Base-by-base conservation (phyloP, 1,140 invertebrate species). In the Homalodisca vitripennis region DNA sequence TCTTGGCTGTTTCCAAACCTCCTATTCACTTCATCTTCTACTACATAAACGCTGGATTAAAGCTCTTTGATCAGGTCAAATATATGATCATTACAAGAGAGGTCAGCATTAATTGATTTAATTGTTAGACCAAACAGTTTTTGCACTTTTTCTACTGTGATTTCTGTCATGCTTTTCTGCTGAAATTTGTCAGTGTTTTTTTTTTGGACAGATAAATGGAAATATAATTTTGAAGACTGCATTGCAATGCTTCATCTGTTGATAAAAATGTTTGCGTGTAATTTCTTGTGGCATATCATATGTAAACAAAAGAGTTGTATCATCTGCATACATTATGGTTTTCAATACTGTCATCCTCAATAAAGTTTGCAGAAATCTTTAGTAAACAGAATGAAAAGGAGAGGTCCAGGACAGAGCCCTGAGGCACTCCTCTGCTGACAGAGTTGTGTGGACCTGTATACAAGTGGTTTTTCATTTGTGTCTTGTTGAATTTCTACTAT, bases 1-100 rank as follows among this genome's bases (percentile, higher is more conserved):
- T 51, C 48, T 51, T 51, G 22, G 48, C 3, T 22, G 48, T 51
- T 51, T 51, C 48, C n/a, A 51, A 22, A 51, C 48, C 48, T 51
- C 48, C 48, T 51, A 51, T 51, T 22, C 48, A 51, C 22, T 51
- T 51, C 48, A 51, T 51, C 48, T 51, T 51, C 22, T 51, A 51
- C 22, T 51, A 51, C 48, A 20, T 51, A 51, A 22, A 51, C 48
- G 14, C 48, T 22, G 22, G 48, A 51, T 51, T 14, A 14, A 51
- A 51, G 48, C 22, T 51, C 22, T 22, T 51, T 51, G n/a, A 3
- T 51, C 48, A 51, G 48, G 48, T 51, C 22, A 22, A 3, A 20
- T 51, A 51, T 51, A 22, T 51, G n/a, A 22, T 51, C 48, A 3
- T 51, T n/a, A 14, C 48, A 51, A 22, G 48, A 51, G 48, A 51